Conservation (phyloP, 2,797 vertebrate genomes). For the Neoniphon sammara region DNA sequence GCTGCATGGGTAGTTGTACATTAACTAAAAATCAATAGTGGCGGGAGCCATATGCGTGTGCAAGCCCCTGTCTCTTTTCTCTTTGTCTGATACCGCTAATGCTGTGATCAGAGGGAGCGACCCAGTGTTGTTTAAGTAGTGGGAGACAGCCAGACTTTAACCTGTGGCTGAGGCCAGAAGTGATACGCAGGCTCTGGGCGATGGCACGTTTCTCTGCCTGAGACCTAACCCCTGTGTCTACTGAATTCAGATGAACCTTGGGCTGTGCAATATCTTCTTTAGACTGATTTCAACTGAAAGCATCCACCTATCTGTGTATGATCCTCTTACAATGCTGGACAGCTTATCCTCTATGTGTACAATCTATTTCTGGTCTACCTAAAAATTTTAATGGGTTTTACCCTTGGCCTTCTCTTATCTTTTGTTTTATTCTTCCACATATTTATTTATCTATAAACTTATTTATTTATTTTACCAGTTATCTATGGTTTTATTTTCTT, state of each 20-base stretch:
- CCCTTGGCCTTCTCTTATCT: too few relatives aligned
- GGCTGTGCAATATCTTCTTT: too few relatives aligned
- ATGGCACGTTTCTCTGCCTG: slow-evolving; percentile 21
- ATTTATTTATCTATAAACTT: too few relatives aligned
- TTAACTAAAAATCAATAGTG: slow-evolving; percentile 73
- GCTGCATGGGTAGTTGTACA: slow-evolving; percentile 56
- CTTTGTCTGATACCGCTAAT: slow-evolving; percentile 52
- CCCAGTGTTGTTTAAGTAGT: slow-evolving; percentile 58
- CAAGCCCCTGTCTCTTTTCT: slow-evolving; percentile 40
- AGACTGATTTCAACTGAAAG: too few relatives aligned
- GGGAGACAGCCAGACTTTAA: slow-evolving; percentile 41
- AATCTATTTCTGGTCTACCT: too few relatives aligned
- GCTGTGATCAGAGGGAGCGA: slow-evolving; percentile 41
- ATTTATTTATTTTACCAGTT: too few relatives aligned
- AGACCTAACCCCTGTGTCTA: slow-evolving; percentile 2
- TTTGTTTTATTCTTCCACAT: too few relatives aligned
- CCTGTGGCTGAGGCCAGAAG: slow-evolving; percentile 15
- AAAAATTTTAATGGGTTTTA: too few relatives aligned
- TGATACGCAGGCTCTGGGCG: slow-evolving; percentile 23
- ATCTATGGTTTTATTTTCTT: too few relatives aligned
- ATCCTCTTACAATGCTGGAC: too few relatives aligned
- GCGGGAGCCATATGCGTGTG: slow-evolving; percentile 42
- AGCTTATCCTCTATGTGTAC: too few relatives aligned
- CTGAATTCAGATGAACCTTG: background rate
- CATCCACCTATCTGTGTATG: background rate